A percentile compares a stretch with the other conserved stretches of the same genome.
phyloP scores from a whole-genome alignment of 2,797 vertebrate genomes.

The Tokudaia muenninki region DNA sequence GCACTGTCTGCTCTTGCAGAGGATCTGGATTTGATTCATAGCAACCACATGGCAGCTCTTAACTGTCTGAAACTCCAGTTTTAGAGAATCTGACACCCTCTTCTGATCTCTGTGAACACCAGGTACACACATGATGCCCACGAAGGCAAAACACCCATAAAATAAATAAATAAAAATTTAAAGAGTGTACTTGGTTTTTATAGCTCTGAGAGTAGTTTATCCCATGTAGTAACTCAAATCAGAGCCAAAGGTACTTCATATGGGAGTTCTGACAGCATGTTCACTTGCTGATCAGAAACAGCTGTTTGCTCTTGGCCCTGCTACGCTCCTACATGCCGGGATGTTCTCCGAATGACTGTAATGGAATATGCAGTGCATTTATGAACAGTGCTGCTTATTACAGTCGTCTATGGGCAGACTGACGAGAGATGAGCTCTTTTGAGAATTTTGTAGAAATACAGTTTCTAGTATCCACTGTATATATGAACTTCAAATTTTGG shows the following conservation, averaged over 20 bases:
- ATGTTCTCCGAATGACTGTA: background rate
- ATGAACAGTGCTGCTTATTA: background rate
- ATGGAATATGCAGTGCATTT: background rate
- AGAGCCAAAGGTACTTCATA: background rate
- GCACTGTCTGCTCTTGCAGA: background rate
- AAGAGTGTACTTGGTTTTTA: background rate
- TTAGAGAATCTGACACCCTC: background rate
- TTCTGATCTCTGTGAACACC: background rate
- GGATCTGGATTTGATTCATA: background rate
- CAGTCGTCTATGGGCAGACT: background rate
- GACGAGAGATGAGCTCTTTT: constrained; percentile 2
- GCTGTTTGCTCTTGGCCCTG: background rate
- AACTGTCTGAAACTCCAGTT: background rate
- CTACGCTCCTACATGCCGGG: background rate
- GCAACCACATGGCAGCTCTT: background rate
- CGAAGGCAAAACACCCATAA: background rate
- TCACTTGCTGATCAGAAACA: background rate
- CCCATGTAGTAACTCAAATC: background rate
- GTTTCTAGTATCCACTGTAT: constrained; percentile 43
- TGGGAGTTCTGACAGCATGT: background rate
- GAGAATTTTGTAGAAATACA: constrained; percentile 37
- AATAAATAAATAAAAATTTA: background rate
- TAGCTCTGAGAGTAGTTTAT: constrained; percentile 6
- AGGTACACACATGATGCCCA: background rate
- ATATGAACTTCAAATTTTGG: constrained; percentile 31